A percentile compares a stretch with the other conserved stretches of the same genome.
phyloP scores from a whole-genome alignment of 2,888 invertebrate genomes.

The Myopa tessellatipennis region DNA sequence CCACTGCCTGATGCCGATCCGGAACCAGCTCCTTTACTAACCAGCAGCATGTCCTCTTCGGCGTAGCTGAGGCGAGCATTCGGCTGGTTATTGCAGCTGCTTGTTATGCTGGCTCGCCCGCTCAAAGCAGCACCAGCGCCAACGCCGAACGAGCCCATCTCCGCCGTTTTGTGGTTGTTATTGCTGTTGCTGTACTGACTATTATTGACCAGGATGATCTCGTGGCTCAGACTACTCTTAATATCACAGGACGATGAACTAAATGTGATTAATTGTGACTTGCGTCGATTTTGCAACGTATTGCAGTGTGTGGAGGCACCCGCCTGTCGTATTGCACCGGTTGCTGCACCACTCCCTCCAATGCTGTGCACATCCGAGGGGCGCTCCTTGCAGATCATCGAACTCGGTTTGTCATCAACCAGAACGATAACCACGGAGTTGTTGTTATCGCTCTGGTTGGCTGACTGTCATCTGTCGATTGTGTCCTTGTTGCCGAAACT shows the following conservation, averaged over 20 bases:
- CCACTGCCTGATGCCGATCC: constrained; percentile 43
- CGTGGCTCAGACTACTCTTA: constrained; percentile 66
- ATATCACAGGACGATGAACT: constrained; percentile 67
- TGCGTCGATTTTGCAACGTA: constrained; percentile 63
- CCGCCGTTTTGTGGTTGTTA: constrained; percentile 21
- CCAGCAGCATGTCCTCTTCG: constrained; percentile 61
- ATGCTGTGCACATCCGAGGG: constrained; percentile 56
- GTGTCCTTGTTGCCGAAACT: constrained; percentile 33
- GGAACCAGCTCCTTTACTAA: constrained; percentile 43
- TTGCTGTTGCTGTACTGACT: constrained; percentile 45
- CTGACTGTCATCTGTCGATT: constrained; percentile 65
- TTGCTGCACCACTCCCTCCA: constrained; percentile 45
- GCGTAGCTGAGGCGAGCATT: constrained; percentile 61
- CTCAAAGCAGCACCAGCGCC: constrained; percentile 45
- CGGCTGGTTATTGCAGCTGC: constrained; percentile 40
- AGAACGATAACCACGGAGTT: constrained; percentile 67
- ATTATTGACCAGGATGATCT: constrained; percentile 59
- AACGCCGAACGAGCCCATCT: constrained; percentile 35
- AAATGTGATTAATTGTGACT: constrained; percentile 66
- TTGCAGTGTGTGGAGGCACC: constrained; percentile 48
- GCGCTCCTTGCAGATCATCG: constrained; percentile 66
- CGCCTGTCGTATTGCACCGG: constrained; percentile 35
- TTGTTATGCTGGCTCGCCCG: constrained; percentile 28
- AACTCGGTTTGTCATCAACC: constrained; percentile 67
- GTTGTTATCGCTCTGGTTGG: constrained; percentile 66